Conservation (phyloP, 2,888 invertebrate species). For the Lasioglossum villosulum region DNA sequence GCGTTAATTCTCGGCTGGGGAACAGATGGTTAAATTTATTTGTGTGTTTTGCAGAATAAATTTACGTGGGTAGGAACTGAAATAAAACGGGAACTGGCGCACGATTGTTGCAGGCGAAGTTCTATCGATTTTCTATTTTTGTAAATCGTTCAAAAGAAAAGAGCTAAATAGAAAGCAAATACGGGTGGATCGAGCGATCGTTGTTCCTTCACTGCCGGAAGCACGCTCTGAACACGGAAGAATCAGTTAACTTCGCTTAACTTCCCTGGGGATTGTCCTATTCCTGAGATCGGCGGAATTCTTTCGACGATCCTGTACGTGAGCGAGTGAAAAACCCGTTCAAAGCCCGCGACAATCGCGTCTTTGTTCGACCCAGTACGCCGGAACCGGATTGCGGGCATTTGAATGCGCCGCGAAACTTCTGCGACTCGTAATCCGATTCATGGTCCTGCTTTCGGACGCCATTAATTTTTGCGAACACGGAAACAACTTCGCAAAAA, state of each 20-base stretch:
- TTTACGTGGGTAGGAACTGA: background rate
- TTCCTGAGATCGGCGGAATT: background rate
- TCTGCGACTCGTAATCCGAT: background rate
- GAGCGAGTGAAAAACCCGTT: background rate
- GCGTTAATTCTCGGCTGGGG: no score
- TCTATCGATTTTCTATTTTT: background rate
- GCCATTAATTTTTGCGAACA: background rate
- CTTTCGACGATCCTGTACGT: background rate
- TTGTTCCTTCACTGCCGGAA: background rate
- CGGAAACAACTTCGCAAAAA: background rate
- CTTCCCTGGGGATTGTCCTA: background rate
- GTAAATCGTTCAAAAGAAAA: background rate
- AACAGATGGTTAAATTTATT: background rate
- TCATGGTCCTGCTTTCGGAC: background rate
- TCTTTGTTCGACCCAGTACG: background rate
- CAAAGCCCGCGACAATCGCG: background rate
- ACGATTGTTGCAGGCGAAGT: background rate
- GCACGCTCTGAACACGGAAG: background rate
- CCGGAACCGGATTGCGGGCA: background rate
- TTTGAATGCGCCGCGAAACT: background rate
- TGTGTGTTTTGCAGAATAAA: background rate
- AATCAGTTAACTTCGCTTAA: constrained; percentile 10
- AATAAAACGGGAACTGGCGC: background rate
- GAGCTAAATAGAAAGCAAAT: background rate
- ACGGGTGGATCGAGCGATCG: background rate